phyloP scores from a whole-genome alignment of 2,888 invertebrate genomes.

The Escarpia spicata region DNA sequence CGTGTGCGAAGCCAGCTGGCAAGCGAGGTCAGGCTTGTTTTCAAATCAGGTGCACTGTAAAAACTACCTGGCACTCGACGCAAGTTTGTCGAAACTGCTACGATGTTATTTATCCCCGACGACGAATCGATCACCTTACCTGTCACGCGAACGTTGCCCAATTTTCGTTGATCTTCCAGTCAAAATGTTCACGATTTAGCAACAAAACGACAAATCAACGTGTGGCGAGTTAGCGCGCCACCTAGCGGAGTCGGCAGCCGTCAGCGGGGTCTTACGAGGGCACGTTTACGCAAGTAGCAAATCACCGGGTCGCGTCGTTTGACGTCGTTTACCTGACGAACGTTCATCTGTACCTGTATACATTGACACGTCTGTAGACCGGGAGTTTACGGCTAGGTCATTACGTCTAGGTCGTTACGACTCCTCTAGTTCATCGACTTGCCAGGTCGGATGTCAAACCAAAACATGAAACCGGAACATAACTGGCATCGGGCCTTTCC shows the following conservation, averaged over 20 bases:
- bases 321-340: slow-evolving; percentile 4
- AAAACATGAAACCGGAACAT: not conserved
- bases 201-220: slow-evolving; percentile 7
- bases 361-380: not conserved
- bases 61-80: not conserved
- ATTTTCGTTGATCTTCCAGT: slow-evolving; percentile 3
- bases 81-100: not conserved
- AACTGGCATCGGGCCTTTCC: not conserved
- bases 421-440: not conserved
- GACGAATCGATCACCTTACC: not conserved
- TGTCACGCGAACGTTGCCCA: not conserved
- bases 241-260: not conserved
- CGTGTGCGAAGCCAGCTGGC: slow-evolving; percentile 4
- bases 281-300: not conserved
- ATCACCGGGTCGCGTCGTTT: not conserved
- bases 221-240: not conserved
- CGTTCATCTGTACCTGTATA: slow-evolving; percentile 13
- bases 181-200: not conserved
- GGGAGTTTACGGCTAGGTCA: not conserved
- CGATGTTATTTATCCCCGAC: not conserved
- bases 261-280: slow-evolving; percentile 2
- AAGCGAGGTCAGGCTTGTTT: slow-evolving; percentile 14
- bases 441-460: not conserved
- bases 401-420: not conserved
- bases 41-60: slow-evolving; percentile 6